These are phyloP conservation scores for Drosophila asahinai DNA, from an alignment of 1,140 invertebrate species.

Conservation along the genomic window DNA sequence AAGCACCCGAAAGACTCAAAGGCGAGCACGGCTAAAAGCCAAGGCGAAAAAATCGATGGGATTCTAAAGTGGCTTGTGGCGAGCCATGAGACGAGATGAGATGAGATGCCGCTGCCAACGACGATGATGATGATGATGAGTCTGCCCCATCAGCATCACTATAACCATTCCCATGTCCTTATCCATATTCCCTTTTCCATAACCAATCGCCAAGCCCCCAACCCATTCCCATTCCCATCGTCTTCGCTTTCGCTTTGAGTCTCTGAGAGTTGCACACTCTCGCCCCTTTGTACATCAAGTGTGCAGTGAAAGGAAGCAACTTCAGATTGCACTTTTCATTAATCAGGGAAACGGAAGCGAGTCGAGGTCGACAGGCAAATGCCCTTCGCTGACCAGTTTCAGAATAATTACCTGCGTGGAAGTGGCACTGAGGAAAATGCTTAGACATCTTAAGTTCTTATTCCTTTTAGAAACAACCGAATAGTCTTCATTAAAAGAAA, in stretches of 20 bases:
- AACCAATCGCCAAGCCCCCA: conserved; percentile 29
- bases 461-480: neutral
- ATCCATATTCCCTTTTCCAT: conserved; percentile 28
- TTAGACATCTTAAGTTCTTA: neutral
- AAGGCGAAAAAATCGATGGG: conserved; percentile 71
- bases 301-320: conserved; percentile 24
- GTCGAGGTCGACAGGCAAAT: conserved; percentile 10
- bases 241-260: conserved; percentile 61
- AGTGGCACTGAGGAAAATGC: neutral
- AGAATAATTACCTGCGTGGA: conserved; percentile 20
- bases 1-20: conserved; percentile 62
- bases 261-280: conserved; percentile 60
- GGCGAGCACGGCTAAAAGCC: conserved; percentile 64
- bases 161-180: conserved; percentile 23
- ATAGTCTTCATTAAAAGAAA: no score
- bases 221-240: conserved; percentile 28
- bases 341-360: conserved; percentile 62
- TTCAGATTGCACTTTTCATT: conserved; percentile 79
- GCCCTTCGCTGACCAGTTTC: conserved; percentile 22
- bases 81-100: conserved; percentile 1
- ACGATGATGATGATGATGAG: conserved; percentile 31
- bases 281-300: conserved; percentile 58
- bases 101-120: conserved; percentile 1
- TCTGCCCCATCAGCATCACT: conserved; percentile 23
- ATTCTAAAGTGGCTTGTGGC: conserved; percentile 72